Evolutionary conservation across 2,797 vertebrate species (phyloP), one percentile per base, ranked within the genome.

Genomic region (Arctocebus calabarensis): DNA sequence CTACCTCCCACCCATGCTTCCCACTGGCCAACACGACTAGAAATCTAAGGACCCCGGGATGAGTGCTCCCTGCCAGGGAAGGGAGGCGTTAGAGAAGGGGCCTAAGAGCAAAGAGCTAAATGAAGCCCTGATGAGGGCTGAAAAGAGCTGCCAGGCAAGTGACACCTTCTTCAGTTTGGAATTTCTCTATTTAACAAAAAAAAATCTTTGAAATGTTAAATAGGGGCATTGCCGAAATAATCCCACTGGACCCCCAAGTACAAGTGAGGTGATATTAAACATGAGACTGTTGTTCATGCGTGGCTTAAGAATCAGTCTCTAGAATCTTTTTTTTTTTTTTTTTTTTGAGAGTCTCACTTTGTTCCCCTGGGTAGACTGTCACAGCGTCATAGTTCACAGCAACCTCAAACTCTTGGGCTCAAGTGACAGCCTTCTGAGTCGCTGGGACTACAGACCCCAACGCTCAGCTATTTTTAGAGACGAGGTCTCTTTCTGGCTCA

Each of bases 281-380:
- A 92, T 55, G 55, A 79, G 34, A 79, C 17, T 57, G 48, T 34
- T 79, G 12, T 37, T 68, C 13, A 25, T 12, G 20, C 20, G 12
- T 74, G 23, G 93, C n/a, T 74, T 89, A 92, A 95, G 73, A 91
- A 94, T 77, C 9, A 25, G 7, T 43, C 37, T 73, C 59, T 82
- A 17, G n/a, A 78, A 40, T 68, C 48, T 75, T 90, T 88, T 81
- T 92, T 91, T 93, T 48, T 48, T 48, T 48, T 52, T 52, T 52
- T 52, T 52, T 52, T 52, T 52, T 1, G 48, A 52, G 48, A 48
- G 48, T 52, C 48, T 52, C 48, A 52, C 48, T 52, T 52, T 52
- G 13, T 52, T 52, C 16, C 13, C 48, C 48, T 16, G 48, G 48
- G 48, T 52, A 52, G 48, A 52, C 7, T 52, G 48, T 52, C 14